These are phyloP conservation scores for Ailuropoda melanoleuca DNA, from an alignment of 2,113 vertebrate species.

Conservation along the genomic window DNA sequence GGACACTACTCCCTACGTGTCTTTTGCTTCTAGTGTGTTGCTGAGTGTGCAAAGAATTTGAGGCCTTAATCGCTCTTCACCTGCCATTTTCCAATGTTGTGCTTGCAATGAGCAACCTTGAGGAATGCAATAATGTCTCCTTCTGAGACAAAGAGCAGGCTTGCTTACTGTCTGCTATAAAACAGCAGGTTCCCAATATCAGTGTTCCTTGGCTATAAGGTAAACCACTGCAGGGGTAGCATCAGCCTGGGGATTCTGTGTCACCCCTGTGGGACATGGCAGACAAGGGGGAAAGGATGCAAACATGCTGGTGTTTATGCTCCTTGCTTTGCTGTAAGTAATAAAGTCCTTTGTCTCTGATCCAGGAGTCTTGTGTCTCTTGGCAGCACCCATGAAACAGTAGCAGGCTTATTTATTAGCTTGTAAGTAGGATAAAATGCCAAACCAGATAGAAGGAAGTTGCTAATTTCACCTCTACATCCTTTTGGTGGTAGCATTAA, in stretches of 20 bases:
- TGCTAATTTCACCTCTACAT: neutral
- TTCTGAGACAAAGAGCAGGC: neutral
- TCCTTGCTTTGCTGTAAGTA: neutral
- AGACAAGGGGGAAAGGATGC: neutral
- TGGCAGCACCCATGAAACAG: neutral
- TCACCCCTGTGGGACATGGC: neutral
- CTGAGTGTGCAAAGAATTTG: neutral
- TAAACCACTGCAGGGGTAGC: neutral
- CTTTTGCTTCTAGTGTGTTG: neutral
- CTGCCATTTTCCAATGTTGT: neutral
- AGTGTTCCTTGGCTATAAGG: neutral
- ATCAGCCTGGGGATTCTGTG: neutral
- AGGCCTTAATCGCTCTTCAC: neutral
- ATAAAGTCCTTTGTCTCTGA: neutral
- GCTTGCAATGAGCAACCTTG: neutral
- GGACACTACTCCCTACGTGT: neutral
- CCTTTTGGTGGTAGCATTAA: neutral
- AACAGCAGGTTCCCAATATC: neutral
- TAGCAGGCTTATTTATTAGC: neutral
- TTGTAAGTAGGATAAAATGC: neutral
- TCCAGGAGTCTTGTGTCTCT: neutral
- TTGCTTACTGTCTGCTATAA: slow-evolving; percentile 38
- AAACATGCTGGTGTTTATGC: neutral
- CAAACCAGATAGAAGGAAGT: neutral
- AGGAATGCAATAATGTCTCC: neutral